Evolutionary conservation across 1,140 invertebrate species (phyloP).

Genomic region (Apis mellifera): Amel_HAv3.1 CM009944.2:2460501-2461000

Average conservation of each 20-base stretch:
- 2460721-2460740: background rate
- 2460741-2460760: conserved; percentile 14
- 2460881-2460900: background rate
- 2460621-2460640: conserved; percentile 3
- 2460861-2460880: conserved; percentile 27
- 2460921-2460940: conserved; percentile 34
- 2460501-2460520: conserved; percentile 40
- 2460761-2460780: conserved; percentile 48
- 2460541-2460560: conserved; percentile 46
- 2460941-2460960: conserved; percentile 17
- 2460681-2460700: conserved; percentile 35
- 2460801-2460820: conserved; percentile 28
- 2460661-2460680: conserved; percentile 38
- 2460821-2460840: conserved; percentile 32
- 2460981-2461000: conserved; percentile 57
- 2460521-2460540: conserved; percentile 56
- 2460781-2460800: conserved; percentile 35
- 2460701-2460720: background rate
- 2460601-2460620: conserved; percentile 28
- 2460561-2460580: conserved; percentile 39
- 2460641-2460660: background rate
- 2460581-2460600: conserved; percentile 61
- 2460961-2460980: conserved; percentile 4
- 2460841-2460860: conserved; percentile 7
- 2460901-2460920: conserved; percentile 3